Evolutionary conservation across 2,888 invertebrate genomes (phyloP), one percentile per base, ranked within the genome.

Genomic region (Hemistola chrysoprasaria): DNA sequence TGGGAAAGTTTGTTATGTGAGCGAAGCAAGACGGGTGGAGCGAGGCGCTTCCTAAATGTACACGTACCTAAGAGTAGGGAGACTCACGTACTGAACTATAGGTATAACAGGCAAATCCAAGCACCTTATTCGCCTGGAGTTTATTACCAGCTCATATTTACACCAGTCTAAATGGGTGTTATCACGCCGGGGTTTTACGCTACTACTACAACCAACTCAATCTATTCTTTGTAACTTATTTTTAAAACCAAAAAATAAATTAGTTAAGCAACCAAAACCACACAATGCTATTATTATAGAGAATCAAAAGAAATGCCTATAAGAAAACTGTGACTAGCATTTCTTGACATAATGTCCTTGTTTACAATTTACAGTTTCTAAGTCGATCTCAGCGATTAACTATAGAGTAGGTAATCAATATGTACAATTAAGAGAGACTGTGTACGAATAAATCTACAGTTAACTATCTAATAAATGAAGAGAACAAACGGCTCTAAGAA

Each of bases 101-200:
- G n/a, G n/a, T n/a, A n/a, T 65, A 76, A 67, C 75, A 71, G 69
- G 75, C 79, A 84, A 84, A 85, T 81, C 80, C 75, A 63, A 78
- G 78, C 73, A 71, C 72, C 71, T 62, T 68, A 69, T 71, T 76
- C 75, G 72, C 65, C 67, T 59, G 63, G 71, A 78, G 77, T 84
- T 83, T 85, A 85, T 83, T 82, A 80, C 78, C 77, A 75, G 75
- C 78, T 84, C 80, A 83, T 84, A 83, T 83, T 83, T 82, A 79
- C 79, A 83, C 80, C 76, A 78, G 44, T 76, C 80, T 64, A 67
- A 78, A 78, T 73, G 74, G 72, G 77, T 78, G 79, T 78, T 75
- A 70, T 72, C 65, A 69, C 70, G 71, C 69, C 65, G 66, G 44
- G 58, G 65, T 61, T 56, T 58, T 50, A 37, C 46, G 42, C 38